Percentiles rank a stretch among this genome's conserved stretches.
Conservation (phyloP, 2,113 vertebrate genomes). For the Hemichromis elongatus region DNA sequence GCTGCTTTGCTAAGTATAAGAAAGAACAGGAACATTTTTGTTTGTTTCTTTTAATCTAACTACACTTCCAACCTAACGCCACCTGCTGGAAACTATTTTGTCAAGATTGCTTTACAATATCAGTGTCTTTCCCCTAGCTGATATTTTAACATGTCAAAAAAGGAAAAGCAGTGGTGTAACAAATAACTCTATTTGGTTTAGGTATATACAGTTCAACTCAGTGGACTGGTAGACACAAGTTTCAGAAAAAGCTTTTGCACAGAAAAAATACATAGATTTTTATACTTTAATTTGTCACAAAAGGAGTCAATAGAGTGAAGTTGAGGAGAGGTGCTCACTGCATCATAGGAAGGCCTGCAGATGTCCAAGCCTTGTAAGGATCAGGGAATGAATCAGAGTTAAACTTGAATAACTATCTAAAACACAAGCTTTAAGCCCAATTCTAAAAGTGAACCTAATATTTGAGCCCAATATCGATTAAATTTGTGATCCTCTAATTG, state of each 20-base stretch:
- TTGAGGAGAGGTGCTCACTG: background rate
- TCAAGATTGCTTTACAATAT: background rate
- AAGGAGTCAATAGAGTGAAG: background rate
- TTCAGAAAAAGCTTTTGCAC: background rate
- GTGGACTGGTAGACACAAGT: background rate
- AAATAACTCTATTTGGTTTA: background rate
- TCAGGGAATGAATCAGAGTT: background rate
- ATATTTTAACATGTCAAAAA: background rate
- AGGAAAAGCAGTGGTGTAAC: background rate
- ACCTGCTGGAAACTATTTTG: constrained; percentile 26
- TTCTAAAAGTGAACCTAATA: background rate
- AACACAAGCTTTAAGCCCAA: background rate
- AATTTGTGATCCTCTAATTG: background rate
- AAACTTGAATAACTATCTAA: background rate
- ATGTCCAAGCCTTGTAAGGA: background rate
- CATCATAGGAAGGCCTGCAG: background rate
- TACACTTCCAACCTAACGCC: constrained; percentile 2
- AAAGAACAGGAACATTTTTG: background rate
- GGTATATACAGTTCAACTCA: background rate
- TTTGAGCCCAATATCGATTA: background rate
- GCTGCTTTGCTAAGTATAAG: background rate
- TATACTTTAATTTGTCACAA: background rate
- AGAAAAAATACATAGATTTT: background rate
- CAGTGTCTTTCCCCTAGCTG: background rate
- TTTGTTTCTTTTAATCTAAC: background rate